Base-by-base conservation (phyloP, 2,113 vertebrate genomes). In the Kobus ellipsiprymnus region DNA sequence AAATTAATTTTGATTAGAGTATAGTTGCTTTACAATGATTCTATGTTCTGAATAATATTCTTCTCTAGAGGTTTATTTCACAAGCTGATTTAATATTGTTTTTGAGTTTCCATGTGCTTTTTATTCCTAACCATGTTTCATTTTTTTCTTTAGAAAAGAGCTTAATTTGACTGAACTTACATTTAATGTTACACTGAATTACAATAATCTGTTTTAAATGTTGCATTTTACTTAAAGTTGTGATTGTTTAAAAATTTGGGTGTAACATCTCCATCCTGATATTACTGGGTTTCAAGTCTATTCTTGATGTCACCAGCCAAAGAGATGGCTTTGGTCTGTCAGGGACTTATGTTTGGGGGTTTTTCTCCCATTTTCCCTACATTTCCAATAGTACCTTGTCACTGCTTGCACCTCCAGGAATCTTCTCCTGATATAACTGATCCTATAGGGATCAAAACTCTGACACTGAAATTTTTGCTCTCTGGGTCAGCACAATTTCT, bases 21-120 rank as follows among this genome's bases (percentile, higher is more conserved):
- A 44, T 77, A 77, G 11, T 25, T 77, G 23, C 71, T 77, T 77
- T 27, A 44, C 40, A 87, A 87, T 90, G 90, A 67, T 54, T 33
- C 77, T 94, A 64, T 81, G 67, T 62, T 83, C 82, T 94, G 91
- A 86, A 62, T 96, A 64, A 30, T 52, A 71, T 82, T 97, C 77
- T 93, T 90, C 81, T 91, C 50, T 95, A 92, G 54, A 82, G 74
- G 57, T 86, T 94, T 87, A 64, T 77, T 92, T 97, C 81, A 64
- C 29, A 96, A 80, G 7, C 83, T 80, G 50, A 50, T 91, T 57
- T 87, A 94, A 93, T 62, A 60, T 23, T 91, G 19, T 86, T 94
- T 95, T 87, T 64, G 7, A 78, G 8, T 7, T 60, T 90, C 12
- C 12, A 57, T 90, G 13, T 90, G 77, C 67, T 82, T 96, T 87